Evolutionary conservation across 2,888 invertebrate genomes (phyloP).

Genomic region (Teleogryllus oceanicus): DNA sequence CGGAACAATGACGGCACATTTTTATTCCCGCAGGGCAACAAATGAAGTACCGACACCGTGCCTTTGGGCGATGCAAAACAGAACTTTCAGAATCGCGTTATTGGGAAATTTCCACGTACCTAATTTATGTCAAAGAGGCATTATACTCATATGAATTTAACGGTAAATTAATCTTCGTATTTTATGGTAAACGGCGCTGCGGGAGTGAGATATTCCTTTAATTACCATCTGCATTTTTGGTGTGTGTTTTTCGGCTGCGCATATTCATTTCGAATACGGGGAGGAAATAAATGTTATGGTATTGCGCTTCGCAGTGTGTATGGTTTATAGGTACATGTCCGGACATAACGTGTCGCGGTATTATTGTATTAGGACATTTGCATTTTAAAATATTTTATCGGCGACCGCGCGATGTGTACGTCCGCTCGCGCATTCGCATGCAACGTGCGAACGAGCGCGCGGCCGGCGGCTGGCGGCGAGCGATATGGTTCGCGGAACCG

Average conservation of each 20-base stretch:
- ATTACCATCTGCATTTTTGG: slow-evolving; percentile 1
- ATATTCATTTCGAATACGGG: background rate
- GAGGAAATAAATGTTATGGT: background rate
- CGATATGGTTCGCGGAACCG: too few relatives aligned
- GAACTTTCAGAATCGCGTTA: background rate
- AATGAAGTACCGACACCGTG: too few relatives aligned
- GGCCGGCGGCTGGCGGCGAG: too few relatives aligned
- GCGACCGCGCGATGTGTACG: background rate
- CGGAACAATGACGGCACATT: too few relatives aligned
- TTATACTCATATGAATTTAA: background rate
- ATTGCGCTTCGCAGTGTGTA: background rate
- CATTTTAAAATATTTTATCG: slow-evolving; percentile 4
- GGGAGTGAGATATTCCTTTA: background rate
- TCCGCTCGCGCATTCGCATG: too few relatives aligned
- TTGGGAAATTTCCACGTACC: background rate
- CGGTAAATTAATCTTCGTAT: background rate
- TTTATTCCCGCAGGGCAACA: too few relatives aligned
- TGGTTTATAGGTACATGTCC: background rate
- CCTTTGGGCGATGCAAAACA: too few relatives aligned
- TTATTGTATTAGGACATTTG: background rate
- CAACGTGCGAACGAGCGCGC: too few relatives aligned
- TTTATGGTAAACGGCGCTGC: background rate
- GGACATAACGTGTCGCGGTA: background rate
- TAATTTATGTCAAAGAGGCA: slow-evolving; percentile 7
- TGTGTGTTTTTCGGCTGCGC: background rate